Base-by-base conservation (phyloP, 2,113 vertebrate species). In the Cyprinodon variegatus region DNA sequence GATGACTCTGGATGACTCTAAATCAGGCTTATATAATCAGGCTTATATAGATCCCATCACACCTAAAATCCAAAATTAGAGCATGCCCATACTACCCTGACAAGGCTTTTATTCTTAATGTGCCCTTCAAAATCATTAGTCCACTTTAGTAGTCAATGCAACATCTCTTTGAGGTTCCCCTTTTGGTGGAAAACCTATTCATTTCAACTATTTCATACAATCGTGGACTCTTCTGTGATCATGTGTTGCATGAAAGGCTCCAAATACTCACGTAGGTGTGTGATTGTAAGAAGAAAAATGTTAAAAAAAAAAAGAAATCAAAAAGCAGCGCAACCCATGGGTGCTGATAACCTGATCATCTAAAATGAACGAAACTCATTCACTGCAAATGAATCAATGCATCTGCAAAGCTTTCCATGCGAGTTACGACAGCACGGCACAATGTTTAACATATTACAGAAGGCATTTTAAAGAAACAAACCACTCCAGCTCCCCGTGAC, bases 401-500 rank as follows among this genome's bases (percentile, higher is more conserved):
- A 20, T 57, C 50, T 20, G 1, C 17, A n/a, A 6, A 57, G 50
- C 50, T 8, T 57, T 20, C 50, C 50, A 14, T 20, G 17, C 17
- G 17, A 57, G 17, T 8, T 57, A 8, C 17, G 50, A 6, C 8
- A 9, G 50, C 5, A 11, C 43, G 2, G 43, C 43, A 10, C 43
- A 40, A 65, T 10, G 20, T 63, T 68, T 37, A 76, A 79, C 63
- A 74, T 70, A 57, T 66, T 69, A 80, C 85, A 85, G 66, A 81
- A 71, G 80, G 65, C 66, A 45, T 61, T 65, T 65, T 53, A 39
- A 38, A 60, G 64, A 50, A 85, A 68, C 68, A 22, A 20, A 76
- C 72, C 38, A 71, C 78, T 77, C 4, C 60, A 69, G 63, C 65
- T 81, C 15, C 68, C 70, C 11, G 60, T 60, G 50, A 57, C 70